Evolutionary conservation across 2,113 vertebrate species (phyloP).

Genomic region (Syngnathus typhle): DNA sequence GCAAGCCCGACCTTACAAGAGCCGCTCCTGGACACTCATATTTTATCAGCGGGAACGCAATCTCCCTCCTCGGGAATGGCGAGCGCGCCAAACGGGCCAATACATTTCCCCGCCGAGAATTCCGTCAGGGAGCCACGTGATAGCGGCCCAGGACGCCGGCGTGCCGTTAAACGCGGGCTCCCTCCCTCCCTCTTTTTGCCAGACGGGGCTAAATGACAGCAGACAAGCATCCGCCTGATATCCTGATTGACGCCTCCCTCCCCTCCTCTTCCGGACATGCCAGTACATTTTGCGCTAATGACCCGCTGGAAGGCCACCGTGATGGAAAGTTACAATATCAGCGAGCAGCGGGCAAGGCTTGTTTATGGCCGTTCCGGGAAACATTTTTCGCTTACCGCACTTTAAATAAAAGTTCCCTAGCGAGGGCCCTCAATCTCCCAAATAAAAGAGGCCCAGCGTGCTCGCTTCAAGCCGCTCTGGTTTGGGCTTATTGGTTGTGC

Average conservation of each 20-base stretch:
- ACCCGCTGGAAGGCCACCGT: not conserved
- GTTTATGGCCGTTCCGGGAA: too few species aligned
- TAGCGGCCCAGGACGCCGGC: not conserved
- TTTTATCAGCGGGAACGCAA: conserved; percentile 8
- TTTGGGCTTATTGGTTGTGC: conserved; percentile 32
- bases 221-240: conserved; percentile 43
- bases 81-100: not conserved
- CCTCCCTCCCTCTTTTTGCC: too few species aligned
- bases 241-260: conserved; percentile 49
- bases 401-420: too few species aligned
- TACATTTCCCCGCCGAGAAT: not conserved
- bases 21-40: not conserved
- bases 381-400: too few species aligned
- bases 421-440: too few species aligned
- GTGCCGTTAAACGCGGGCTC: conserved; percentile 5
- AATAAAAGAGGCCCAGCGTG: too few species aligned
- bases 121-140: conserved; percentile 12
- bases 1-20: conserved; percentile 8
- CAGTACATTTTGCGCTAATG: conserved; percentile 33
- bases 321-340: not conserved
- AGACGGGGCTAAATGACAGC: conserved; percentile 52
- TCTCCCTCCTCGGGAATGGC: conserved; percentile 1
- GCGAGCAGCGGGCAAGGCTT: not conserved
- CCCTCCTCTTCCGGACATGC: conserved; percentile 44
- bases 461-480: conserved; percentile 4